Evolutionary conservation across 2,113 vertebrate genomes (phyloP).

Genomic region (Cheilinus undulatus): DNA sequence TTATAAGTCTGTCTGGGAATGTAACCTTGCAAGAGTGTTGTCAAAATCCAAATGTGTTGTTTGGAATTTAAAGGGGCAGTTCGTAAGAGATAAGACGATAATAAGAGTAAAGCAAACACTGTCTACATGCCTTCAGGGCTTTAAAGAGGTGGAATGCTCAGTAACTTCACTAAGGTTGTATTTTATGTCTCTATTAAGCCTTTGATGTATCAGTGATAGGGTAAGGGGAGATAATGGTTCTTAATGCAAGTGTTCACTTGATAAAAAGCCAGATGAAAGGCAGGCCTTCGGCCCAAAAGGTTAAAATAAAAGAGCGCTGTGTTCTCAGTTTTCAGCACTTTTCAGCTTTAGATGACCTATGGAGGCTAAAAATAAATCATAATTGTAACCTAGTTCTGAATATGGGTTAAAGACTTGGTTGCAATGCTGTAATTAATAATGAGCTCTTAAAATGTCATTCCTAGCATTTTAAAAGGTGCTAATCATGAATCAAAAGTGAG

Average conservation of each 20-base stretch:
- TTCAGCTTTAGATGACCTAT: not conserved
- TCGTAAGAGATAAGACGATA: conserved; percentile 8
- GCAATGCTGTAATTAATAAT: conserved; percentile 30
- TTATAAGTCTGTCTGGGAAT: conserved; percentile 26
- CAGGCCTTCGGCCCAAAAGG: not conserved
- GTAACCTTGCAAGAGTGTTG: conserved; percentile 30
- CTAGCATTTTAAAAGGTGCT: conserved; percentile 19
- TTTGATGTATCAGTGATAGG: conserved; percentile 32
- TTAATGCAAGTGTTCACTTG: conserved; percentile 24
- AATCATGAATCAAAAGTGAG: conserved; percentile 37
- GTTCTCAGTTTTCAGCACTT: too few species aligned
- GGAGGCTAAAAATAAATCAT: conserved; percentile 8
- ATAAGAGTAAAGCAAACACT: conserved; percentile 5
- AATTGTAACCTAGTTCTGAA: conserved; percentile 10
- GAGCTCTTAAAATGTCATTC: conserved; percentile 45
- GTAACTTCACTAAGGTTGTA: not conserved
- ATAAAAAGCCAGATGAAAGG: conserved; percentile 14
- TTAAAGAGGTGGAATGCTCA: not conserved
- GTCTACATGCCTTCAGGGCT: not conserved
- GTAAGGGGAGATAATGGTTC: conserved; percentile 13
- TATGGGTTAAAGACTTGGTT: conserved; percentile 12
- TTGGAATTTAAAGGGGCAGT: not conserved
- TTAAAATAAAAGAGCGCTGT: not conserved
- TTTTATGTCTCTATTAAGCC: conserved; percentile 37
- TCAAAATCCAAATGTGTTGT: conserved; percentile 15